Percentiles rank a stretch among this genome's conserved stretches.
Evolutionary conservation across 2,888 invertebrate species (phyloP).

Genomic region (Conistra vaccinii): DNA sequence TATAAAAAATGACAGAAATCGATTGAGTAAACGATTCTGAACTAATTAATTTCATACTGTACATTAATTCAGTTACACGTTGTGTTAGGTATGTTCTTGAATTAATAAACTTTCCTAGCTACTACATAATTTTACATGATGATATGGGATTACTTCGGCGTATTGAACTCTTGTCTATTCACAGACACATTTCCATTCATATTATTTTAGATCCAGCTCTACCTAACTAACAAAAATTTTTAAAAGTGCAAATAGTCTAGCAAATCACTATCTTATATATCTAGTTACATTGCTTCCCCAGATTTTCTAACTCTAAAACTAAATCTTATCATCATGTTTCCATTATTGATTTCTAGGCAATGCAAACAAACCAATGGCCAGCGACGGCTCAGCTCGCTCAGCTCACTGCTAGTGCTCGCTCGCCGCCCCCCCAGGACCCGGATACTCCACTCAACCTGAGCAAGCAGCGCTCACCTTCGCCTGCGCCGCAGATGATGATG

Average conservation of each 20-base stretch:
- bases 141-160: not conserved
- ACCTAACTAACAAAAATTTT: too few species aligned
- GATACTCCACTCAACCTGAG: constrained; percentile 97
- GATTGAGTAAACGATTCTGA: too few species aligned
- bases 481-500: constrained; percentile 90
- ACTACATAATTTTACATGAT: not conserved
- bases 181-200: not conserved
- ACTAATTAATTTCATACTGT: too few species aligned
- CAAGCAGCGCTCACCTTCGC: constrained; percentile 94
- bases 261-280: not conserved
- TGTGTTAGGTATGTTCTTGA: not conserved
- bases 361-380: constrained; percentile 92
- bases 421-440: constrained; percentile 92
- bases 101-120: not conserved
- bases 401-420: constrained; percentile 90
- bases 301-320: not conserved
- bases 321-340: not conserved
- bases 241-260: not conserved
- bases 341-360: constrained; percentile 73
- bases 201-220: not conserved
- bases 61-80: too few species aligned
- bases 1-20: too few species aligned
- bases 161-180: not conserved
- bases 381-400: constrained; percentile 94
- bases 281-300: not conserved